Evolutionary conservation across 2,113 vertebrate genomes (phyloP), one percentile per base, ranked within the genome.

Genomic region (Lontra canadensis): DNA sequence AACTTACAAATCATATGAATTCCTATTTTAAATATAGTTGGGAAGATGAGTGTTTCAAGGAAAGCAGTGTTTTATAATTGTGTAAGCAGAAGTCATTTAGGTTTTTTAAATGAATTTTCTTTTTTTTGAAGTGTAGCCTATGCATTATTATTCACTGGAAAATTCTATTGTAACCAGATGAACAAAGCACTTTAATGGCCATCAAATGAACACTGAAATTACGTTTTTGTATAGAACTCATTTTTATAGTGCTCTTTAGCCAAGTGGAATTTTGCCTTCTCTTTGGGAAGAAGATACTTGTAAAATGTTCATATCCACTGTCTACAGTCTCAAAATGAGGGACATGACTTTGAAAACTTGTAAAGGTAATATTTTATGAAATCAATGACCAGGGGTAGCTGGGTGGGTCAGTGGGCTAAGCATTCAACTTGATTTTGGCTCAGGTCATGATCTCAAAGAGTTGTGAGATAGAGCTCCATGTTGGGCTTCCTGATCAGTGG

Each of bases 271-370:
- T 96, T 95, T 71, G 42, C 49, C 47, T n/a, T 80, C 59, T 94
- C 47, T 84, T 94, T 73, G 52, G n/a, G 44, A 96, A 97, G 84
- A 90, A 87, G n/a, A n/a, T 96, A 67, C 76, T 94, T 96, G 84
- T 47, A 47, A 47, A 78, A 88, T 84, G 29, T 88, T 97, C 88
- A 78, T 96, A 97, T 44, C n/a, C 21, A 44, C 71, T 91, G 34
- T 78, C 57, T 93, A 12, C 18, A 78, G 31, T 92, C 80, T 95
- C 21, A 95, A 76, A 93, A 67, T 88, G 59, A 94, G 69, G 49
- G n/a, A 10, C 47, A 49, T 91, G 59, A n/a, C 59, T 95, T 91
- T 94, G 57, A 91, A 94, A 92, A 92, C 49, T 31, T 52, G 6
- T 76, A 80, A 95, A 84, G 42, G 15, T 63, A 67, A 31, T 91